phyloP scores from a whole-genome alignment of 2,797 vertebrate species.

The Vireo griseus region DNA sequence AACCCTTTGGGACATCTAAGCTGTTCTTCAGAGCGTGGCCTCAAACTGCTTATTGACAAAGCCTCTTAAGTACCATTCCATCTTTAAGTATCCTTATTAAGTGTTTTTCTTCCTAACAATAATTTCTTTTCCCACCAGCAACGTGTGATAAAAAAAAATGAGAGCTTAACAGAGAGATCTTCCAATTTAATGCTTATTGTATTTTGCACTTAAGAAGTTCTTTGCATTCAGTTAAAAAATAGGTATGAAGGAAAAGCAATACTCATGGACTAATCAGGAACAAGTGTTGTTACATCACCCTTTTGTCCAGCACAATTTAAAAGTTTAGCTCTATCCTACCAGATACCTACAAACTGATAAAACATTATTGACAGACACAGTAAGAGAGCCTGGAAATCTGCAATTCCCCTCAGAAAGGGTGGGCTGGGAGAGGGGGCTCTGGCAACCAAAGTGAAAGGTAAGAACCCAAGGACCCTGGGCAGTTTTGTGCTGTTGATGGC shows the following conservation, averaged over 20 bases:
- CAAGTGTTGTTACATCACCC: not conserved
- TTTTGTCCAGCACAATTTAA: not conserved
- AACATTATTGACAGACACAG: not conserved
- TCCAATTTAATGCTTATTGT: not conserved
- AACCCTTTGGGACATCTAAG: constrained; percentile 42
- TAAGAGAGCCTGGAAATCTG: not conserved
- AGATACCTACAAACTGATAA: not conserved
- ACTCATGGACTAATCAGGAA: not conserved
- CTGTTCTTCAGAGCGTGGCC: constrained; percentile 21
- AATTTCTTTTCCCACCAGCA: not conserved
- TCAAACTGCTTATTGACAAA: constrained; percentile 50
- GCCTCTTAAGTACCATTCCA: constrained; percentile 44
- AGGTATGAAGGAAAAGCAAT: not conserved
- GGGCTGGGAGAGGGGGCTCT: not conserved
- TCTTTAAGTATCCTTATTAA: constrained; percentile 40
- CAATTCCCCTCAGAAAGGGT: not conserved
- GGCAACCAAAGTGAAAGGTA: not conserved
- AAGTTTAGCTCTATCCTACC: not conserved
- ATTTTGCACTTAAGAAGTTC: not conserved
- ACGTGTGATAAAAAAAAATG: fast-evolving
- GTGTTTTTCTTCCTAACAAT: not conserved
- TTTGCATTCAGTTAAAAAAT: not conserved
- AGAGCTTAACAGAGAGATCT: not conserved
- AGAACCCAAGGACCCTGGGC: not conserved
- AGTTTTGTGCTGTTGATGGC: not conserved